Evolutionary conservation across 2,113 vertebrate species (phyloP).

Genomic region (Carettochelys insculpta): DNA sequence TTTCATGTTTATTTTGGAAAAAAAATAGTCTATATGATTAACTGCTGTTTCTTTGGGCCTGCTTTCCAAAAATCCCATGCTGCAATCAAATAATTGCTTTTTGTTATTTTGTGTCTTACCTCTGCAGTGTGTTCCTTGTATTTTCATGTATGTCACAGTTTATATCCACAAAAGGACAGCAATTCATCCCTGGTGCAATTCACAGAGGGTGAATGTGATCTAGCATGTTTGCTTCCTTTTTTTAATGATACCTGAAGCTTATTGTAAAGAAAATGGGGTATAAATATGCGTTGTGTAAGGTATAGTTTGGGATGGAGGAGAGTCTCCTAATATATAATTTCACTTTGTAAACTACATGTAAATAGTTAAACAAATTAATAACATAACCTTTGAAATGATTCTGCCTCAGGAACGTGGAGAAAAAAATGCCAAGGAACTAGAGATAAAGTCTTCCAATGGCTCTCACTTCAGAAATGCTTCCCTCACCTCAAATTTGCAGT

Average conservation of each 20-base stretch:
- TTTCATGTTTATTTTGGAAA: background rate
- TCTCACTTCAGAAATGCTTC: background rate
- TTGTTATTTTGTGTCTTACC: background rate
- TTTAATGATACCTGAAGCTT: background rate
- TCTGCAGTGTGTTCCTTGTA: background rate
- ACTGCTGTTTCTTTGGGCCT: background rate
- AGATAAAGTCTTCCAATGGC: background rate
- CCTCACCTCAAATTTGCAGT: background rate
- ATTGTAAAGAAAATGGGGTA: background rate
- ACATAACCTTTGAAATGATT: background rate
- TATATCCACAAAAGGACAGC: background rate
- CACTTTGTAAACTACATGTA: background rate
- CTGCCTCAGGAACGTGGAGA: background rate
- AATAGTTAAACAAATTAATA: background rate
- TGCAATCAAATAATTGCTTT: rapidly evolving
- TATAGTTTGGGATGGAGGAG: background rate
- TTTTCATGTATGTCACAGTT: rapidly evolving
- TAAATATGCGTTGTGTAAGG: background rate
- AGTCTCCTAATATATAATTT: background rate
- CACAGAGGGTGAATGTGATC: background rate
- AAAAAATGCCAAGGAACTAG: background rate
- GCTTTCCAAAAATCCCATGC: background rate
- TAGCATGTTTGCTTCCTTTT: background rate
- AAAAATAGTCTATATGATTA: background rate
- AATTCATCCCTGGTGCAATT: background rate